Conservation (phyloP, 1,140 invertebrate genomes). For the Dryas iulia region DNA sequence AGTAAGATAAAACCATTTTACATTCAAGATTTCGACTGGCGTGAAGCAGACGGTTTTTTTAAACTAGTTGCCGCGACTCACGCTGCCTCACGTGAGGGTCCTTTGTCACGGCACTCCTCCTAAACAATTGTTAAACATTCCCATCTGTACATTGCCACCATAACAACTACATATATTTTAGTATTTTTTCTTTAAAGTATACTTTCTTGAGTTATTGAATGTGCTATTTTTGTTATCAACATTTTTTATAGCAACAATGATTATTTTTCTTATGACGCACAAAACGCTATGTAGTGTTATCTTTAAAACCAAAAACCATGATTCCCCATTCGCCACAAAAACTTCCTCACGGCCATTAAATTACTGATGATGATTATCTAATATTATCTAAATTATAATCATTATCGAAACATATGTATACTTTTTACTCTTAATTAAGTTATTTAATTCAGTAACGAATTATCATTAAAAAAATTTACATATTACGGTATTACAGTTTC, state of each 20-base stretch:
- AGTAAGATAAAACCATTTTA: constrained; percentile 32
- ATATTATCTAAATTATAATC: background rate
- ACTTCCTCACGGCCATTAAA: no score
- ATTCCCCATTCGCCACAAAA: no score
- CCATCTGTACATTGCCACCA: constrained; percentile 26
- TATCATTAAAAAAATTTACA: background rate
- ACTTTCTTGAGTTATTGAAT: background rate
- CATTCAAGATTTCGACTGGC: constrained; percentile 28
- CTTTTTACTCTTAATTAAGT: background rate
- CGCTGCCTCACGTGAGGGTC: constrained; percentile 50
- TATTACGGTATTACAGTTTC: background rate
- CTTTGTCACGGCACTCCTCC: constrained; percentile 56
- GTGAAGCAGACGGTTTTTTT: constrained; percentile 36
- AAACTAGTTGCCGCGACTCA: constrained; percentile 38
- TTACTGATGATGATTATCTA: background rate
- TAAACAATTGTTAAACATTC: constrained; percentile 59
- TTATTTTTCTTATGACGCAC: no score
- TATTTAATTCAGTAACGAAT: background rate
- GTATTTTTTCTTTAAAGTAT: background rate
- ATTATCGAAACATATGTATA: background rate
- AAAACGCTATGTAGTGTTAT: no score
- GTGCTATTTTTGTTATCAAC: background rate
- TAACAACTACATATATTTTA: background rate
- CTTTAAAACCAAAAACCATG: no score
- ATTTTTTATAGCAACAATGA: no score